phyloP scores from a whole-genome alignment of 2,888 invertebrate genomes.

The Pseudococcus longispinus region DNA sequence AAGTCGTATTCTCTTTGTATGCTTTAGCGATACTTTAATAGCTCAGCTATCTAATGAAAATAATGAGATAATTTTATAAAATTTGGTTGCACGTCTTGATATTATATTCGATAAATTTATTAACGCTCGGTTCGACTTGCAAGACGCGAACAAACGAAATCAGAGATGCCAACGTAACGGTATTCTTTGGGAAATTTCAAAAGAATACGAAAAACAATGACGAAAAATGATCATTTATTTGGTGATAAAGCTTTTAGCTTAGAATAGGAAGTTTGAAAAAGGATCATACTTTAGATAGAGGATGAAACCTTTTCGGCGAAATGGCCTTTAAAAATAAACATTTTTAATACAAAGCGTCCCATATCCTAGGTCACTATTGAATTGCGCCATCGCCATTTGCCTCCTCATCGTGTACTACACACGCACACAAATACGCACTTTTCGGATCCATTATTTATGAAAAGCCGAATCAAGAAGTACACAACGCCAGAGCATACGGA shows the following conservation, averaged over 20 bases:
- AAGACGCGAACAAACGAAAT: background rate
- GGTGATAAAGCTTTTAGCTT: constrained; percentile 25
- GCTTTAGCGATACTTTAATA: background rate
- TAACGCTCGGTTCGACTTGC: too few relatives aligned
- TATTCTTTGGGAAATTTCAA: background rate
- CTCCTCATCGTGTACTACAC: too few relatives aligned
- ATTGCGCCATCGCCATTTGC: background rate
- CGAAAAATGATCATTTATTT: constrained; percentile 43
- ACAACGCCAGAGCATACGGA: background rate
- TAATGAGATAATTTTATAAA: background rate
- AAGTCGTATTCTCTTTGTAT: background rate
- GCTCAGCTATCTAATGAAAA: background rate
- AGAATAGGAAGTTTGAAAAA: constrained; percentile 34
- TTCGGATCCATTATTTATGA: constrained; percentile 45
- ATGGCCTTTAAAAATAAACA: constrained; percentile 16
- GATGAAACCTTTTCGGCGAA: background rate
- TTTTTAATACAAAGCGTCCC: constrained; percentile 25
- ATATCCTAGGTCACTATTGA: background rate
- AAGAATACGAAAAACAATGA: constrained; percentile 12
- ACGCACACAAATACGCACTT: background rate
- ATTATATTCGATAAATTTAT: background rate
- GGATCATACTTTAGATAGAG: constrained; percentile 14
- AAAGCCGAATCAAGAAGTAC: constrained; percentile 25
- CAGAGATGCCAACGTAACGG: background rate
- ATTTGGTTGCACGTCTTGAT: background rate